Evolutionary conservation across 2,888 invertebrate species (phyloP).

Genomic region (Chaetogeoica ovagalla): DNA sequence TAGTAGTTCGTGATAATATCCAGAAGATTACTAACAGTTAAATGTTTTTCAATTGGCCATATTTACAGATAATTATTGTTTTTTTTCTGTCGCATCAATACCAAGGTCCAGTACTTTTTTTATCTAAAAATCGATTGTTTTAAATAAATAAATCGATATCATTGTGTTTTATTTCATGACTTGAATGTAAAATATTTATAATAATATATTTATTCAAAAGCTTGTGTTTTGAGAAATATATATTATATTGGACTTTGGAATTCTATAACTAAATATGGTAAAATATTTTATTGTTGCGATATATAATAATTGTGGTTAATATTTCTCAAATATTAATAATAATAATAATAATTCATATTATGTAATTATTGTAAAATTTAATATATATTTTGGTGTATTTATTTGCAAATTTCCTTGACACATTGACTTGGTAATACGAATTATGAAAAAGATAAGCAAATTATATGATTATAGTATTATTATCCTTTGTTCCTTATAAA

Average conservation of each 20-base stretch:
- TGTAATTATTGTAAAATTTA: background rate
- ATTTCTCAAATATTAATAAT: no score
- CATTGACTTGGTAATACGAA: conserved; percentile 27
- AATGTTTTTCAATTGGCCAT: conserved; percentile 3
- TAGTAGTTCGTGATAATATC: no score
- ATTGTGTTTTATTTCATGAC: background rate
- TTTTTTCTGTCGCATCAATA: background rate
- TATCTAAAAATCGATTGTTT: conserved; percentile 15
- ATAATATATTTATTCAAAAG: background rate
- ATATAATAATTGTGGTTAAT: no score
- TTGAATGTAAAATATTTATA: background rate
- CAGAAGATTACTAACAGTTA: background rate
- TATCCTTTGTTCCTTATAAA: conserved; percentile 28
- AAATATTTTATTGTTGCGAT: no score
- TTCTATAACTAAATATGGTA: background rate
- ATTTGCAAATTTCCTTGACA: conserved; percentile 31
- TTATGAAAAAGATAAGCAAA: conserved; percentile 21
- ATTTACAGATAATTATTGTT: conserved; percentile 12
- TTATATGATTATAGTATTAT: background rate
- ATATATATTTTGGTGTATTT: conserved; percentile 17
- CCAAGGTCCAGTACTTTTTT: conserved; percentile 20
- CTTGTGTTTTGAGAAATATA: background rate
- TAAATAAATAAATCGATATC: background rate
- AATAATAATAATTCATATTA: no score
- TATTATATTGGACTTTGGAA: conserved; percentile 1